These are phyloP conservation scores for Hermodice carunculata DNA, from an alignment of 2,888 invertebrate species.

Conservation along the genomic window DNA sequence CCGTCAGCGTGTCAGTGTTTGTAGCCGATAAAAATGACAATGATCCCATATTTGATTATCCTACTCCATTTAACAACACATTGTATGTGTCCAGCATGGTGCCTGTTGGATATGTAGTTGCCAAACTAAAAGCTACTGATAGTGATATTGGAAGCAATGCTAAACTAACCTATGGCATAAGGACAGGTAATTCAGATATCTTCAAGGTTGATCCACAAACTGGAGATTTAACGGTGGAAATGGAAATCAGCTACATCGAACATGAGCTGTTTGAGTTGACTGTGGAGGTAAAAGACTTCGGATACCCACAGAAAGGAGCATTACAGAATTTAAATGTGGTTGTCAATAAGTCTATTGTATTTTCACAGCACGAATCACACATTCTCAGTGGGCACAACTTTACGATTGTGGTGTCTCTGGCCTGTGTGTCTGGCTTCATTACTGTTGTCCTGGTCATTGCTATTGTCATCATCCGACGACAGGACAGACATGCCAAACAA, in stretches of 20 bases:
- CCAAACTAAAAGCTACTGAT: slow-evolving; percentile 47
- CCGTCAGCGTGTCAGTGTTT: slow-evolving; percentile 41
- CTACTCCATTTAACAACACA: slow-evolving; percentile 46
- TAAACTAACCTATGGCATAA: slow-evolving; percentile 38
- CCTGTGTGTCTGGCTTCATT: slow-evolving; percentile 21
- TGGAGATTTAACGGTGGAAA: slow-evolving; percentile 66
- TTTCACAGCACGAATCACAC: not conserved
- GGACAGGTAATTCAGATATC: slow-evolving; percentile 65
- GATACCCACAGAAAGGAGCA: slow-evolving; percentile 36
- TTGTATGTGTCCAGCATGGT: slow-evolving; percentile 38
- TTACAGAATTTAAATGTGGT: slow-evolving; percentile 8
- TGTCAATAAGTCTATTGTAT: slow-evolving; percentile 14
- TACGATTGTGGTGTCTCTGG: slow-evolving; percentile 22
- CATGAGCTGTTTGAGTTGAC: slow-evolving; percentile 48
- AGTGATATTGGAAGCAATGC: slow-evolving; percentile 50
- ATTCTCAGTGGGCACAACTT: slow-evolving; percentile 23
- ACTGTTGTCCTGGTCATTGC: slow-evolving; percentile 18
- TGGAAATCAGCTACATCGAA: slow-evolving; percentile 46
- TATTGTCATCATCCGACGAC: slow-evolving; percentile 17
- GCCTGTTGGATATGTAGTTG: slow-evolving; percentile 43
- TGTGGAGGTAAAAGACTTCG: slow-evolving; percentile 54
- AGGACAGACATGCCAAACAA: slow-evolving; percentile 14
- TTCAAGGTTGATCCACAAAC: slow-evolving; percentile 68
- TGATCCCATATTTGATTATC: slow-evolving; percentile 49
- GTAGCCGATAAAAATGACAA: slow-evolving; percentile 57